Evolutionary conservation across 2,888 invertebrate species (phyloP), one percentile per base, ranked within the genome.

Genomic region (Drosophila infuscata): DNA sequence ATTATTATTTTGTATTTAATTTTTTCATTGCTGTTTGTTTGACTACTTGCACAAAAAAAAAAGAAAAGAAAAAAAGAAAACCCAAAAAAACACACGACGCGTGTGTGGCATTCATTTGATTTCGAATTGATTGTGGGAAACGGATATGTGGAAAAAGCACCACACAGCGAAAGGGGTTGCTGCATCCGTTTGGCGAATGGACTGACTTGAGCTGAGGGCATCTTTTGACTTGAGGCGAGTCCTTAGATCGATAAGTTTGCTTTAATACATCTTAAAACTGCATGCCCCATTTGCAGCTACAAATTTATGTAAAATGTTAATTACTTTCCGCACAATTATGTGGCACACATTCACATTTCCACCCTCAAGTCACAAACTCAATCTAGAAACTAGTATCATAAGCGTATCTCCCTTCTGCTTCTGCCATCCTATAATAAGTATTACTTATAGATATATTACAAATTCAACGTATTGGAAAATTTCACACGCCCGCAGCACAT

Each of bases 1-100:
- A 83, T 90, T 89, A 86, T 89, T 89, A 86, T 89, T 87, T 88
- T 72, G 89, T 88, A 88, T 90, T 87, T 88, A 90, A 90, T 90
- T 77, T 83, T 90, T 88, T 88, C 83, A 88, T 90, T 88, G 83
- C 73, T 82, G 66, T 79, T 65, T 65, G 68, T 61, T 25, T 25
- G 25, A 25, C 25, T 25, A 25, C 25, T 25, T 25, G 33, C 49
- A 32, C 17, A 64, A 54, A 60, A 58, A 36, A 15, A 15, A 36
- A 6, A 5, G 15, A 36, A 15, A 36, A 30, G 25, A 51, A 41
- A 52, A 56, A 20, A 49, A 35, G 51, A 51, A 67, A 58, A 6
- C 11, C 20, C 5, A 11, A 73, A 49, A 30, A 57, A 41, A 49
- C 61, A 61, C 9, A 30, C 3, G 41, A 68, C 71, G 86, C 83